Evolutionary conservation across 2,888 invertebrate genomes (phyloP), one percentile per base, ranked within the genome.

Genomic region (Prosapia bicincta): DNA sequence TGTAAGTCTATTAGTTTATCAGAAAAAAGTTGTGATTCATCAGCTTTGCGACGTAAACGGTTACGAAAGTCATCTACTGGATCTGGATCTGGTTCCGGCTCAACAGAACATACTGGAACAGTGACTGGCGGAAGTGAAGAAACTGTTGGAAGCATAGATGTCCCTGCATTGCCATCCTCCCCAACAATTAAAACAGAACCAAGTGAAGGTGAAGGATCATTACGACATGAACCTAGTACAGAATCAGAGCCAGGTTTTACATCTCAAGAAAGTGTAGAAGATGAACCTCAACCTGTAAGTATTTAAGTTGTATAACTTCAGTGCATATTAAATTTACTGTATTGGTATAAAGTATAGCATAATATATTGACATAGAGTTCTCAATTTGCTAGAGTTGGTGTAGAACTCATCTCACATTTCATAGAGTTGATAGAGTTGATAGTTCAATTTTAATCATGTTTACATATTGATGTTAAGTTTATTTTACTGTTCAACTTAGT

Each of bases 11-110:
- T 87, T 76, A 89, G 85, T 87, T 87, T 86, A 81, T 86, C 88
- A 73, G 89, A 86, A 84, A 84, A 83, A 66, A 83, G 82, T 75
- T 82, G 83, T 32, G 84, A 84, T n/a, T 85, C 90, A 26, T 90
- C 90, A 26, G 89, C 90, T 23, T 90, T 93, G 43, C 79, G 84
- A 74, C 87, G 90, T 77, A 91, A 90, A 85, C 85, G 91, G 78
- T 85, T 91, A 82, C 85, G 91, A 80, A 91, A 91, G 84, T 88
- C 89, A 24, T 91, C 91, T 9, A 90, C 90, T 75, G 91, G 91
- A 78, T 86, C 87, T 74, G 91, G 91, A 79, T 86, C 87, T 81
- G 88, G 88, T 66, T 86, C 87, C 81, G 88, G 88, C 66, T 88
- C 88, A 72, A 86, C 87, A 77, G 89, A 89, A 82, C 80, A 80